These are phyloP conservation scores for Rhinolophus sinicus DNA, from an alignment of 2,113 vertebrate species.

Conservation along the genomic window DNA sequence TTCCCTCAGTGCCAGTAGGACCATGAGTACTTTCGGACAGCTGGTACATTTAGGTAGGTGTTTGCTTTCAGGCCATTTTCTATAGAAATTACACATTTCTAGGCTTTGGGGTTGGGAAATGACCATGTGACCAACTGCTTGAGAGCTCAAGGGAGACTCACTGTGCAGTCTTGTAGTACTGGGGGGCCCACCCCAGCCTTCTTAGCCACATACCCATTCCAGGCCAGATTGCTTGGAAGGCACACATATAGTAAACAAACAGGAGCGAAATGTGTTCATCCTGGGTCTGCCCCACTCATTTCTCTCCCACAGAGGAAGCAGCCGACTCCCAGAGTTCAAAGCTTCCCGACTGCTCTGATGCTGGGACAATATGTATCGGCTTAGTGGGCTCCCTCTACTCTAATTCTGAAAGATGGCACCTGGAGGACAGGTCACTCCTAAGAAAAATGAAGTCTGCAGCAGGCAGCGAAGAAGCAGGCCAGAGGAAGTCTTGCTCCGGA, in stretches of 20 bases:
- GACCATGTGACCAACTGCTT: background rate
- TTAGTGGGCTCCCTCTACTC: background rate
- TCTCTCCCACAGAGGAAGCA: constrained; percentile 58
- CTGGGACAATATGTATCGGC: background rate
- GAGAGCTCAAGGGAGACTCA: background rate
- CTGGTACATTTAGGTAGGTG: background rate
- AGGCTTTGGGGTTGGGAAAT: background rate
- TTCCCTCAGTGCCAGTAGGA: background rate
- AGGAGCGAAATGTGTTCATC: constrained; percentile 15
- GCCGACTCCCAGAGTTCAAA: constrained; percentile 60
- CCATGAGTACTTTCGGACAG: background rate
- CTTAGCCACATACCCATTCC: background rate
- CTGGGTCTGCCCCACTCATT: background rate
- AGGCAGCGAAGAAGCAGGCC: background rate
- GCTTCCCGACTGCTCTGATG: background rate
- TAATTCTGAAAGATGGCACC: background rate
- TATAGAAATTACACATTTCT: background rate
- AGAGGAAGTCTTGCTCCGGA: background rate
- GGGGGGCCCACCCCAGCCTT: background rate
- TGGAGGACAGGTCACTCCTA: background rate
- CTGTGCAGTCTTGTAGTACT: background rate
- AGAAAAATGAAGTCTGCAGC: background rate
- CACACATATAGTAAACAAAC: constrained; percentile 65
- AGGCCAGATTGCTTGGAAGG: constrained; percentile 21
- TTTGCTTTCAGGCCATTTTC: background rate